Conservation (phyloP, 53 echinoderm and acorn worm genomes). For the Antedon mediterranea region DNA sequence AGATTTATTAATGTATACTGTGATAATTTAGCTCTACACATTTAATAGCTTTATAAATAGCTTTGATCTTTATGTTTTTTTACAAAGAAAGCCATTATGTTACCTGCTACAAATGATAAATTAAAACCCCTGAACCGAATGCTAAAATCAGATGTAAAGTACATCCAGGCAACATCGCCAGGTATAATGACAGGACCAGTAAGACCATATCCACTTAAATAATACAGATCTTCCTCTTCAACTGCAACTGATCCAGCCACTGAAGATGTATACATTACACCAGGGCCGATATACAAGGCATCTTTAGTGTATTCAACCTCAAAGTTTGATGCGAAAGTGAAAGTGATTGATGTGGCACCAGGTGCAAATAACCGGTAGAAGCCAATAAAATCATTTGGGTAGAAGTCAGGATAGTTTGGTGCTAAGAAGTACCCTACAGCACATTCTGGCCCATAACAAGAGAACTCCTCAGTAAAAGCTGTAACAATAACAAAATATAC, state of each 20-base stretch:
- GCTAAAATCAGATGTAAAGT: constrained; percentile 7
- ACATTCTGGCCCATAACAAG: constrained; percentile 8
- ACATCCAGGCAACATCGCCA: constrained; percentile 23
- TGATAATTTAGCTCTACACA: too few relatives aligned
- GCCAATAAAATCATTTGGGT: constrained; percentile 2
- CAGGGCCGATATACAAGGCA: constrained; percentile 15
- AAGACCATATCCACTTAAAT: background rate
- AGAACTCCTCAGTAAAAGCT: constrained; percentile 4
- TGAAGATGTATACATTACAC: constrained; percentile 14
- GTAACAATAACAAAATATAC: background rate
- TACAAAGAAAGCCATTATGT: background rate
- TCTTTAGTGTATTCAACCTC: constrained; percentile 8
- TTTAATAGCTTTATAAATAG: too few relatives aligned
- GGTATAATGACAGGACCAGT: constrained; percentile 16
- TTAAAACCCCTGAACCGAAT: constrained; percentile 2
- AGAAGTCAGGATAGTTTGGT: constrained; percentile 7
- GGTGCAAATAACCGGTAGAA: constrained; percentile 25
- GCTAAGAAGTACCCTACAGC: background rate
- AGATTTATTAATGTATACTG: too few relatives aligned
- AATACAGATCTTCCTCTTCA: background rate
- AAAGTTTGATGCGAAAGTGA: constrained; percentile 8
- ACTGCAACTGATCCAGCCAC: background rate
- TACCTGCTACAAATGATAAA: constrained; percentile 12
- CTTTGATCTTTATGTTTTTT: too few relatives aligned
- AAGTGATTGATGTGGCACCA: constrained; percentile 9